Evolutionary conservation across 2,797 vertebrate species (phyloP).

Genomic region (Oreochromis grahami): DNA sequence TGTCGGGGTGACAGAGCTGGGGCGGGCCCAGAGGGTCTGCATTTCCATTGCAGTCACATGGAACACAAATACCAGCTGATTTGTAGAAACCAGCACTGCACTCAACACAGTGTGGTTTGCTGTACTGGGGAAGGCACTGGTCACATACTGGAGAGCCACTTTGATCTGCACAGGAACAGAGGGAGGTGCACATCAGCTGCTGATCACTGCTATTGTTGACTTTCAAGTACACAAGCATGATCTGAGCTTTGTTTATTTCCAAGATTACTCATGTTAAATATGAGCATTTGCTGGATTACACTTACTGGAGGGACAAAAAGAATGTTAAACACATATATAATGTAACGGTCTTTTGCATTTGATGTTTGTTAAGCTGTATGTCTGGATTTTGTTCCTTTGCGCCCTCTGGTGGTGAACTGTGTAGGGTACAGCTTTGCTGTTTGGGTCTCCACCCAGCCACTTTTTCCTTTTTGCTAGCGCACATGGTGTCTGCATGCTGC

Average conservation of each 20-base stretch:
- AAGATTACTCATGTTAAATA: background rate
- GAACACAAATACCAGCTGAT: slow-evolving; percentile 76
- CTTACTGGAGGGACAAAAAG: background rate
- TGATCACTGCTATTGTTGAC: background rate
- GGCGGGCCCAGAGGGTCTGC: slow-evolving; percentile 73
- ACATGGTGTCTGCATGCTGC: too few species aligned
- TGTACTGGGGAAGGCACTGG: slow-evolving; percentile 77
- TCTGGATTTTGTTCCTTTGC: too few species aligned
- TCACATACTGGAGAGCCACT: slow-evolving; percentile 75
- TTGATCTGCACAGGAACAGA: slow-evolving; percentile 60
- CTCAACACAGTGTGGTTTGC: slow-evolving; percentile 75
- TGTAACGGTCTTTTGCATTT: too few species aligned
- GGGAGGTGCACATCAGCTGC: background rate
- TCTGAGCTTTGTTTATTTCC: background rate
- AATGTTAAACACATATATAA: background rate
- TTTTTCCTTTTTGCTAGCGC: too few species aligned
- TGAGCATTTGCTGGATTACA: background rate
- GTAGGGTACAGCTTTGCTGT: too few species aligned
- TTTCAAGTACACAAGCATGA: background rate
- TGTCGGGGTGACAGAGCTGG: slow-evolving; percentile 81
- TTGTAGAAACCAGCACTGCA: slow-evolving; percentile 85
- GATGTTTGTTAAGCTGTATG: too few species aligned
- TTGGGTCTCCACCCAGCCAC: too few species aligned
- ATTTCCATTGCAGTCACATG: slow-evolving; percentile 85
- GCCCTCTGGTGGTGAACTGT: too few species aligned